A percentile compares a stretch with the other conserved stretches of the same genome.
These are phyloP conservation scores for Chrysotoxum bicinctum DNA, from an alignment of 2,888 invertebrate species.

Conservation along the genomic window DNA sequence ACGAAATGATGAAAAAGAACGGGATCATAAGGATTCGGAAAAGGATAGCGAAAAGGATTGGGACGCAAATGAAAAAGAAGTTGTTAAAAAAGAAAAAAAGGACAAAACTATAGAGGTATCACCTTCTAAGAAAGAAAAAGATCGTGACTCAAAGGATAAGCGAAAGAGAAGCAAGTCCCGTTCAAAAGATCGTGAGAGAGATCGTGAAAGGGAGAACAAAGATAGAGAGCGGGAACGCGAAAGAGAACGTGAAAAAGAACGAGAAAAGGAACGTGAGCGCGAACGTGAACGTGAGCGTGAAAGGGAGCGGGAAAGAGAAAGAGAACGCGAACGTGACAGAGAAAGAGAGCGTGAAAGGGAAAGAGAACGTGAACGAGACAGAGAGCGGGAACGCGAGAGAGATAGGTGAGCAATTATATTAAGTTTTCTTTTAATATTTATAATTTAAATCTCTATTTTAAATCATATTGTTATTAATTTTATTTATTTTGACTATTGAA, in stretches of 20 bases:
- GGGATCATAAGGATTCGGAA: constrained; percentile 80
- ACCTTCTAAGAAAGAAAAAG: constrained; percentile 77
- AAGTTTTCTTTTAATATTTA: not conserved
- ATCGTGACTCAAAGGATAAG: constrained; percentile 75
- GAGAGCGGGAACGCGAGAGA: constrained; percentile 80
- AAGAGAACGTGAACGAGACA: constrained; percentile 82
- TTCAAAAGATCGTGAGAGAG: constrained; percentile 80
- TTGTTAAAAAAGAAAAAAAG: constrained; percentile 79
- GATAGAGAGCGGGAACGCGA: constrained; percentile 83
- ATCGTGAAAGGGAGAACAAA: constrained; percentile 76
- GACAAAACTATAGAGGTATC: constrained; percentile 40
- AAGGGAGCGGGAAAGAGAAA: constrained; percentile 85
- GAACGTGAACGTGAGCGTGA: constrained; percentile 81
- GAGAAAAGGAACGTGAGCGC: constrained; percentile 83
- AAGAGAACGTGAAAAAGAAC: constrained; percentile 84
- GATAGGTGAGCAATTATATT: constrained; percentile 43
- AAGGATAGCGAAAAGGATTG: constrained; percentile 73
- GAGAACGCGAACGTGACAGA: constrained; percentile 84
- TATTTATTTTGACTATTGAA: no score
- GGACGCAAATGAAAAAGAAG: constrained; percentile 83
- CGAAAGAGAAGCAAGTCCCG: constrained; percentile 79
- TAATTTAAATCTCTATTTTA: not conserved
- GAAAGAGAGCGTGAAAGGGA: constrained; percentile 82
- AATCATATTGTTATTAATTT: no score
- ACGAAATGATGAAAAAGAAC: constrained; percentile 80